Evolutionary conservation across 1,140 invertebrate species (phyloP).

Genomic region (Augochlora pura): DNA sequence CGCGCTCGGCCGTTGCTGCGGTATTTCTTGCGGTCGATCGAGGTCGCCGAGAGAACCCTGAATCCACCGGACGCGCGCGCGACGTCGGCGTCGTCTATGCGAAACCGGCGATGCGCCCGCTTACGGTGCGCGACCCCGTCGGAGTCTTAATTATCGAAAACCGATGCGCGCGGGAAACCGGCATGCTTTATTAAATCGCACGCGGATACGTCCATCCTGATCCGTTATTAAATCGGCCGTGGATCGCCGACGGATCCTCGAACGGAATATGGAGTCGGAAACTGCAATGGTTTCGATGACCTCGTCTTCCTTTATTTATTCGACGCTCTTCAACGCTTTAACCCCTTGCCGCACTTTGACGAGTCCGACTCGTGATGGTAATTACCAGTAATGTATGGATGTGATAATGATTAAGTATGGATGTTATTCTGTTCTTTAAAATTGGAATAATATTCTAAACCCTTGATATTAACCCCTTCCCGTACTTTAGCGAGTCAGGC

Average conservation of each 20-base stretch:
- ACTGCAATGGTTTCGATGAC: not conserved
- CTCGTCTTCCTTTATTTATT: too few species aligned
- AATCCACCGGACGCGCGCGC: conserved; percentile 46
- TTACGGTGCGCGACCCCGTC: conserved; percentile 15
- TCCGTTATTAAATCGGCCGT: conserved; percentile 33
- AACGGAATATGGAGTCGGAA: too few species aligned
- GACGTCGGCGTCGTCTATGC: too few species aligned
- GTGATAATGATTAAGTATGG: too few species aligned
- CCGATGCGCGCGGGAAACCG: conserved; percentile 18
- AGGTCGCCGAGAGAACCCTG: conserved; percentile 54
- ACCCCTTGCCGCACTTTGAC: too few species aligned
- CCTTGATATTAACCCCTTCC: too few species aligned
- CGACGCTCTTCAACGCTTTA: too few species aligned
- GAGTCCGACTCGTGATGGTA: too few species aligned
- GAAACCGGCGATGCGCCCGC: conserved; percentile 23
- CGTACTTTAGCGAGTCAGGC: too few species aligned
- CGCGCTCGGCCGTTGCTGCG: conserved; percentile 48
- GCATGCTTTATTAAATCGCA: conserved; percentile 37
- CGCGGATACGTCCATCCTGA: conserved; percentile 14
- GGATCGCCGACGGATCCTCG: not conserved
- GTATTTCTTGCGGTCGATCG: conserved; percentile 62
- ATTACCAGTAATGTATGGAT: too few species aligned
- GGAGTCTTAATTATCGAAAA: conserved; percentile 35
- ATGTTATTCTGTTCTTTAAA: too few species aligned
- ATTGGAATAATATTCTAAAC: too few species aligned